These are phyloP conservation scores for Nasonia longicornis DNA, from an alignment of 1,140 invertebrate genomes.

Conservation along the genomic window DNA sequence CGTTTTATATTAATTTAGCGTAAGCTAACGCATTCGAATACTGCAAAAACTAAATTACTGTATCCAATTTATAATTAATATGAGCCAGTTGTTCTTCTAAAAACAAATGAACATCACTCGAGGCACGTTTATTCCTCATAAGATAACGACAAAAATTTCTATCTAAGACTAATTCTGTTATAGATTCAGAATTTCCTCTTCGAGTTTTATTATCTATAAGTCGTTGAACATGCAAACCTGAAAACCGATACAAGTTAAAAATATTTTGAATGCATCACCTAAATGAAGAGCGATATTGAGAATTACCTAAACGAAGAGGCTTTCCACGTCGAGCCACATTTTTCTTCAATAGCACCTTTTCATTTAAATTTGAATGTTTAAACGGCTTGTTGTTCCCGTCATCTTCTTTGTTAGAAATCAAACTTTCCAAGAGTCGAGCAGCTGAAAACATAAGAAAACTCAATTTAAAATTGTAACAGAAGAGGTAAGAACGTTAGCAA, in stretches of 20 bases:
- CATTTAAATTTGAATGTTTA: not conserved
- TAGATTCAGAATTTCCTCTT: not conserved
- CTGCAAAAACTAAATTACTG: not conserved
- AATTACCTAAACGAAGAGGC: not conserved
- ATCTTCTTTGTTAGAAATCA: not conserved
- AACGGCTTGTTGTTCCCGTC: not conserved
- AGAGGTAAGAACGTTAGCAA: too few relatives aligned
- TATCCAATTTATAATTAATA: conserved; percentile 1
- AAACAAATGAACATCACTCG: not conserved
- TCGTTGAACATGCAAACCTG: not conserved
- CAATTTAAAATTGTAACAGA: too few relatives aligned
- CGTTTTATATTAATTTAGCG: not conserved
- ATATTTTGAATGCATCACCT: not conserved
- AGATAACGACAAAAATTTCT: not conserved
- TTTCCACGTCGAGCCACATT: not conserved
- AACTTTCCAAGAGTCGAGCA: not conserved
- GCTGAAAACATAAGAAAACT: not conserved
- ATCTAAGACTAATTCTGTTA: not conserved
- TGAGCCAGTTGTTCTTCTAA: not conserved
- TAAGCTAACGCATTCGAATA: not conserved
- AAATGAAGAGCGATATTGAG: not conserved
- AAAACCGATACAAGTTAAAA: not conserved
- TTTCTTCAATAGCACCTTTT: not conserved
- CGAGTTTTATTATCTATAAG: not conserved
- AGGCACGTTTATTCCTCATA: not conserved